A percentile compares a stretch with the other conserved stretches of the same genome.
Evolutionary conservation across 2,113 vertebrate genomes (phyloP).

Genomic region (Aythya baeri): DNA sequence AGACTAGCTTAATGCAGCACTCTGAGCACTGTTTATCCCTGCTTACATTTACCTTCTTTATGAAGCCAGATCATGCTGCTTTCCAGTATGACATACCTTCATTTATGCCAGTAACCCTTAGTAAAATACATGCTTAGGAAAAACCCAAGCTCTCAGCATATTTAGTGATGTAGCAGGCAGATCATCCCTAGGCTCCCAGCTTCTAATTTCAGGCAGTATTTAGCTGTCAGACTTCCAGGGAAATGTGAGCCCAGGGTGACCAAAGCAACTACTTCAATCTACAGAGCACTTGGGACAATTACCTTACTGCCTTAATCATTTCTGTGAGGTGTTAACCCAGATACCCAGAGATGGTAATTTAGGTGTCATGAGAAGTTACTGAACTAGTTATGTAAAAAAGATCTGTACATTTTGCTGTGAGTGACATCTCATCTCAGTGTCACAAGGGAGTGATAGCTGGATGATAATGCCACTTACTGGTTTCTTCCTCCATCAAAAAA

Average conservation of each 20-base stretch:
- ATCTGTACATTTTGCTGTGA: conserved; percentile 34
- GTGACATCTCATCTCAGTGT: conserved; percentile 45
- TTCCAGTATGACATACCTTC: neutral
- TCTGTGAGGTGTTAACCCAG: neutral
- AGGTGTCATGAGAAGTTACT: conserved; percentile 26
- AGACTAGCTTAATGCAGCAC: neutral
- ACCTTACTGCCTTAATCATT: conserved; percentile 11
- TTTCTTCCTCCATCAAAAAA: neutral
- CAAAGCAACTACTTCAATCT: neutral
- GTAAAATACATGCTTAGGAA: neutral
- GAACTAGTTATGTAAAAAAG: conserved; percentile 34
- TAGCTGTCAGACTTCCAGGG: neutral
- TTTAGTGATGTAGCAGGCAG: neutral
- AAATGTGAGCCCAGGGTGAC: neutral
- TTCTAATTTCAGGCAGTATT: neutral
- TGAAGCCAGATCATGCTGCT: neutral
- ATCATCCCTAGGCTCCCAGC: neutral
- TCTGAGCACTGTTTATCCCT: neutral
- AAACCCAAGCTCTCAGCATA: neutral
- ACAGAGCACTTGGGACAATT: neutral
- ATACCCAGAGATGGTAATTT: conserved; percentile 31
- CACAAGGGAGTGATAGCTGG: conserved; percentile 38
- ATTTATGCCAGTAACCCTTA: neutral
- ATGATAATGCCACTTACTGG: conserved; percentile 2
- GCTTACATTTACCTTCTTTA: neutral